Base-by-base conservation (phyloP, 1,140 invertebrate genomes). In the Drosophila quadrilineata region DNA sequence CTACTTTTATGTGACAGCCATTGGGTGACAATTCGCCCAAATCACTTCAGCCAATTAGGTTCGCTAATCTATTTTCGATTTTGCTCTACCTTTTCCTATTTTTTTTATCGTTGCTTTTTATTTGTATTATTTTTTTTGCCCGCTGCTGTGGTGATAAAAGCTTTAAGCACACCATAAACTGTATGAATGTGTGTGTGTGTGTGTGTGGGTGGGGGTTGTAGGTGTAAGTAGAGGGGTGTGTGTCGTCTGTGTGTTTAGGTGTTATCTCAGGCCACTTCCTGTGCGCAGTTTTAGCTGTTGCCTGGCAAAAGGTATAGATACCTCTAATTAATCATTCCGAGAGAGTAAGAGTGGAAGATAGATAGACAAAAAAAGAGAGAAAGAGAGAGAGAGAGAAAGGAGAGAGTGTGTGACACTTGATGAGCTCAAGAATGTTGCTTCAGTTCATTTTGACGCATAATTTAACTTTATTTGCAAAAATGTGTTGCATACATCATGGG, bases 31-130 rank as follows among this genome's bases (percentile, higher is more conserved):
- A 40, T 10, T 57, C 9, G 26, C 19, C 45, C 8, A 73, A 84
- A 82, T 84, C 79, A 82, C 69, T 82, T 77, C 40, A 46, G 52
- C 57, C 79, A 82, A 84, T 82, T 82, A 82, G 73, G 59, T 35
- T 33, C 19, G 50, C 54, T 82, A 82, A 72, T 82, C 71, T 75
- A 57, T 80, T 60, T 57, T 54, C 49, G 26, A 43, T 49, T 60
- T 16, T 36, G n/a, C n/a, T n/a, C n/a, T n/a, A n/a, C n/a, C n/a
- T n/a, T n/a, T n/a, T n/a, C n/a, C n/a, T n/a, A n/a, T n/a, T n/a
- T n/a, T n/a, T n/a, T n/a, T n/a, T n/a, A n/a, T n/a, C n/a, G n/a
- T n/a, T n/a, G 12, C 10, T 33, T 59, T 53, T 35, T 57, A 38
- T 63, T 68, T 28, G 65, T 26, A 21, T 80, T 82, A 68, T 64